Evolutionary conservation across 2,888 invertebrate genomes (phyloP).

Genomic region (Boloria selene): DNA sequence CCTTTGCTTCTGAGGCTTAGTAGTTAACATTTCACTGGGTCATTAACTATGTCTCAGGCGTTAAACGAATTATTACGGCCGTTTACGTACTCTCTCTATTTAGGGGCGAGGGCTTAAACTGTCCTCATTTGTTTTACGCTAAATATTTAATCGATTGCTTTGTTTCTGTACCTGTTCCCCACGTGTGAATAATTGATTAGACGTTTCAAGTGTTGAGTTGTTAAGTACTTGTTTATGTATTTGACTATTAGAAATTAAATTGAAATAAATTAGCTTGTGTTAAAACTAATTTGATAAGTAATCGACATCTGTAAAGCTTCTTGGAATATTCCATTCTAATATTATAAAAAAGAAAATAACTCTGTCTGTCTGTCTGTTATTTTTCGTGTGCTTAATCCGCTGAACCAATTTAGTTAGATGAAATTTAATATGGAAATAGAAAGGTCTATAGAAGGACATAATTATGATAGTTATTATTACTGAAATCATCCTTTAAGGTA

Average conservation of each 20-base stretch:
- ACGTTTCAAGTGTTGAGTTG: neutral
- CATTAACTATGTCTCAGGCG: slow-evolving; percentile 64
- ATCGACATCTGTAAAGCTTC: no score
- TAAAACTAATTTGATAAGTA: no score
- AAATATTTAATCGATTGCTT: slow-evolving; percentile 59
- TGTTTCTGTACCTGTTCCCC: slow-evolving; percentile 32
- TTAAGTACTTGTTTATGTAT: slow-evolving; percentile 8
- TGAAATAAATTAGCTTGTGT: no score
- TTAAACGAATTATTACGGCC: slow-evolving; percentile 59
- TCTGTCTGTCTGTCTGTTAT: no score
- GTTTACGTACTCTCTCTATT: slow-evolving; percentile 54
- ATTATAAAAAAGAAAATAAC: no score
- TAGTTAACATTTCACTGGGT: slow-evolving; percentile 57
- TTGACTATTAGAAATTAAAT: neutral
- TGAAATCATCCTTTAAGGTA: no score
- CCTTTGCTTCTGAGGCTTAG: slow-evolving; percentile 43
- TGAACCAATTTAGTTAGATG: no score
- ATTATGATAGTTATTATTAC: no score
- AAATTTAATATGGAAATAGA: no score
- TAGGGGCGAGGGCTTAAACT: slow-evolving; percentile 57
- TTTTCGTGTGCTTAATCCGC: no score
- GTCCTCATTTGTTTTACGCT: slow-evolving; percentile 49
- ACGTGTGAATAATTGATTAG: slow-evolving; percentile 12
- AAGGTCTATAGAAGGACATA: no score
- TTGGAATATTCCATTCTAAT: no score